Base-by-base conservation (phyloP, 2,797 vertebrate genomes). In the Erpetoichthys calabaricus region DNA sequence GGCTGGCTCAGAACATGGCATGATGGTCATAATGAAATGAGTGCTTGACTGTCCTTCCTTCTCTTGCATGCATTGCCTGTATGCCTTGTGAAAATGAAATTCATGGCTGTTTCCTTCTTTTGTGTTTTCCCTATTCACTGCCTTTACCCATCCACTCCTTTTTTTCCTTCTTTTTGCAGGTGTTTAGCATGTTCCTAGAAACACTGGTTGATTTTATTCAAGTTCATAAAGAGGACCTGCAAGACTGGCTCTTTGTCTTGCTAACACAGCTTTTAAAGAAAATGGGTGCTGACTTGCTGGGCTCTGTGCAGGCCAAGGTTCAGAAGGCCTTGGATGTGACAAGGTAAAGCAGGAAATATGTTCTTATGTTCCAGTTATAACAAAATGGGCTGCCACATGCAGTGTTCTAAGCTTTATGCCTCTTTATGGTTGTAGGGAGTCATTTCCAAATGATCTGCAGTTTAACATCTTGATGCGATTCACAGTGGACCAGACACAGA, bases 151-250 rank as follows among this genome's bases (percentile, higher is more conserved):
- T 57, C 51, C 63, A 68, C 75, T 68, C 67, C 50, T 4, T 64
- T 72, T 77, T 70, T 71, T 76, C 75, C 75, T 75, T 63, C 69
- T 59, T 65, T 65, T 64, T 82, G 3, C 70, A 98, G 95, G 93
- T 98, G 45, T 98, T 98, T 83, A 97, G 95, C 72, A 97, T 98
- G 94, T 98, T 98, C 85, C 80, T 98, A 84, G 95, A 98, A 78
- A 98, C 95, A 0, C 79, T 98, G 59, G 92, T 98, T 44, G 95
- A 98, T 73, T 97, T 98, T 76, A 88, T 98, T 67, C 78, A 73
- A 64, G 91, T 98, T 58, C 93, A 98, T 68, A 97, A 91, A 73
- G 93, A 95, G 1, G 94, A 98, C 67, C 85, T 98, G 60, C 94
- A 93, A 67, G 94, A 98, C 72, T 98, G 95, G 95, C 66, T 98